phyloP scores from a whole-genome alignment of 2,113 vertebrate species.

The Mus spicilegus region DNA sequence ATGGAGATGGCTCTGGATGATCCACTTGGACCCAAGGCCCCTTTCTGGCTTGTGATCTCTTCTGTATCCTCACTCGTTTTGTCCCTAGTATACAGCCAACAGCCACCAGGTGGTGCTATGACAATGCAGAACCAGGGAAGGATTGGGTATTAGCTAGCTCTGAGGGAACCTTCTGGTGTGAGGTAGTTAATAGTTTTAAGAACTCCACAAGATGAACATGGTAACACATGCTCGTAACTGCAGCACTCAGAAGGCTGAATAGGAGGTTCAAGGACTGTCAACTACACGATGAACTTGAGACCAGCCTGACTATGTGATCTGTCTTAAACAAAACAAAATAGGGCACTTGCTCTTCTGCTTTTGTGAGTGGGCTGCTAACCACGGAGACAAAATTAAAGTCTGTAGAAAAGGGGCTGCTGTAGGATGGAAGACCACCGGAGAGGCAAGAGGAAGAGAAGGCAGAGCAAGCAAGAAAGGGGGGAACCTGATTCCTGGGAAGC shows the following conservation, averaged over 20 bases:
- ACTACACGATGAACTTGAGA: background rate
- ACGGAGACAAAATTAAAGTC: background rate
- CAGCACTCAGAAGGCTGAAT: background rate
- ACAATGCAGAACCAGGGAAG: background rate
- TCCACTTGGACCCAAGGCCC: background rate
- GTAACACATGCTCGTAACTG: background rate
- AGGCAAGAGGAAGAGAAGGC: background rate
- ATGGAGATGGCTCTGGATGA: background rate
- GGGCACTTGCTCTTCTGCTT: background rate
- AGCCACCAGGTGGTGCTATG: conserved; percentile 23
- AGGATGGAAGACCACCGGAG: background rate
- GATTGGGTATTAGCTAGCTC: background rate
- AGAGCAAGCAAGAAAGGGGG: background rate
- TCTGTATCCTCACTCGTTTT: no score
- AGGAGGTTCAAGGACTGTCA: background rate
- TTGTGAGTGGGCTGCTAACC: background rate
- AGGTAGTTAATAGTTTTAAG: background rate
- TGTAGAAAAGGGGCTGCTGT: background rate
- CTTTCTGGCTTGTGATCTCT: no score
- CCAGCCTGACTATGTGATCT: background rate
- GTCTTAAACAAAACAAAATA: background rate
- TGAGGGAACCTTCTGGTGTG: background rate
- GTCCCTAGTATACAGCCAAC: no score
- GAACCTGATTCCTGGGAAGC: background rate
- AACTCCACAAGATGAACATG: background rate